Conservation (phyloP, 2,113 vertebrate genomes). For the Nettapus auritus region DNA sequence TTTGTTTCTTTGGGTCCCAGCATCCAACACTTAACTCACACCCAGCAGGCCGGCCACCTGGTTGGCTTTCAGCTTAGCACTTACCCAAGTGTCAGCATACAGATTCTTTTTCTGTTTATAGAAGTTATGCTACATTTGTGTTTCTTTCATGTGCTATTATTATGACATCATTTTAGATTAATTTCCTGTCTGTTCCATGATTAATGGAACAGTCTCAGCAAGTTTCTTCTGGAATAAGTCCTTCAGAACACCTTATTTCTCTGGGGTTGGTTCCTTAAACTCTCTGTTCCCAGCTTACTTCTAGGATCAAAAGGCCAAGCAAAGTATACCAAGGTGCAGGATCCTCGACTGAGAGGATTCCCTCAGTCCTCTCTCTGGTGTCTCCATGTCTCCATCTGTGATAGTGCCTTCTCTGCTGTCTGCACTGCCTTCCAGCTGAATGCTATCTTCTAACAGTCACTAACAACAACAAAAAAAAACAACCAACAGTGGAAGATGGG, state of each 20-base stretch:
- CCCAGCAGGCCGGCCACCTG: neutral
- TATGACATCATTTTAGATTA: constrained; percentile 27
- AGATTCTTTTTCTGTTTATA: neutral
- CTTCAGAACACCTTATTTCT: neutral
- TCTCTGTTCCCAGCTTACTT: neutral
- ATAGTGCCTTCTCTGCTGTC: neutral
- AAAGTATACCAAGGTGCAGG: neutral
- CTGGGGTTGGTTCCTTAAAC: neutral
- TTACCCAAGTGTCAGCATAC: neutral
- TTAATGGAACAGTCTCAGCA: neutral
- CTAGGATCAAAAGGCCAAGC: neutral
- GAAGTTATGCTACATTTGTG: neutral
- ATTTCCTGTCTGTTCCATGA: constrained; percentile 30
- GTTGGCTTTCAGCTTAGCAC: neutral
- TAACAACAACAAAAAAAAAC: neutral
- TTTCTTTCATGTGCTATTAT: constrained; percentile 38
- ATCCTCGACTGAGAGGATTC: neutral
- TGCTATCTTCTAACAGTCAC: neutral
- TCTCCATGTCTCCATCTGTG: neutral
- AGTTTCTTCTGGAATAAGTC: neutral
- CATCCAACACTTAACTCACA: neutral
- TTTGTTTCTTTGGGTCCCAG: neutral
- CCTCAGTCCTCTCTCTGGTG: neutral
- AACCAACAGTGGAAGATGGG: neutral
- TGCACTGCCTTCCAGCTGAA: neutral